Evolutionary conservation across 2,888 invertebrate species (phyloP).

Genomic region (Chrysina gloriosa): DNA sequence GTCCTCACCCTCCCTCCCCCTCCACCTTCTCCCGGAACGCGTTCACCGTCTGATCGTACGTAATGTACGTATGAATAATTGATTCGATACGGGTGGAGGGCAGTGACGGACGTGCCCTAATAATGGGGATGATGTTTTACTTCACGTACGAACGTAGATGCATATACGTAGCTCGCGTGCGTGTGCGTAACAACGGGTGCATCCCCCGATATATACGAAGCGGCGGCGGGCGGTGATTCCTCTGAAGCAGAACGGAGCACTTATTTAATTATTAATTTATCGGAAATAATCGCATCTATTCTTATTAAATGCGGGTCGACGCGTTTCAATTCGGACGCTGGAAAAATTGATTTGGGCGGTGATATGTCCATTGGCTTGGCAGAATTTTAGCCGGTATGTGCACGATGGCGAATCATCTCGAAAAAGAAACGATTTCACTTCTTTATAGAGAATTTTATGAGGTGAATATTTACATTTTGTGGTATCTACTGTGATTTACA

Average conservation of each 20-base stretch:
- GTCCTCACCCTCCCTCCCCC: background rate
- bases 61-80: conserved; percentile 44
- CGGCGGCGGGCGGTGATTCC: background rate
- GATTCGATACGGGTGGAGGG: conserved; percentile 43
- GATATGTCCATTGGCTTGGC: too few relatives aligned
- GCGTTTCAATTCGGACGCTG: background rate
- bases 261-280: conserved; percentile 44
- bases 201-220: background rate
- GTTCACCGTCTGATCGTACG: conserved; percentile 32
- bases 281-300: conserved; percentile 38
- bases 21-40: conserved; percentile 13
- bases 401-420: too few relatives aligned
- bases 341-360: background rate
- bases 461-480: too few relatives aligned
- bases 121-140: conserved; percentile 43
- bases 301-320: conserved; percentile 36
- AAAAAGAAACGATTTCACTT: too few relatives aligned
- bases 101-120: conserved; percentile 41
- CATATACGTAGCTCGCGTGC: background rate
- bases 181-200: conserved; percentile 11
- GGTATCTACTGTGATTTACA: too few relatives aligned
- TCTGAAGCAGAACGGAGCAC: conserved; percentile 12
- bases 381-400: too few relatives aligned
- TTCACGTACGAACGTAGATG: conserved; percentile 10
- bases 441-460: too few relatives aligned